phyloP scores from a whole-genome alignment of 2,113 vertebrate species.

The Crypturellus undulatus region DNA sequence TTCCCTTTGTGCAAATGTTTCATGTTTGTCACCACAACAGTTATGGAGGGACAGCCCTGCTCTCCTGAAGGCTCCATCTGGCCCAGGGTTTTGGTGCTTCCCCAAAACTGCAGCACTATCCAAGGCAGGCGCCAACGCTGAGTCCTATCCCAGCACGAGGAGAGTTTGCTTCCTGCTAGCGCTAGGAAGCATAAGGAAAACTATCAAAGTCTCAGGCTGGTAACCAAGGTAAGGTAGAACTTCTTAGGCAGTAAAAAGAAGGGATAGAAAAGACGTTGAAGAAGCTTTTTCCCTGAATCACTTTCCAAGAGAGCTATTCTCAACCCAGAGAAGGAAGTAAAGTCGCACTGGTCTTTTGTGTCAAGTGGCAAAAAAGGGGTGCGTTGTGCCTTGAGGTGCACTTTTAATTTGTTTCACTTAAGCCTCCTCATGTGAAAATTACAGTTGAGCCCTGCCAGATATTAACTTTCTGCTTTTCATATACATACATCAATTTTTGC shows the following conservation, averaged over 20 bases:
- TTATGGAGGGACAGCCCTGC: constrained; percentile 13
- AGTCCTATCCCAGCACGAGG: background rate
- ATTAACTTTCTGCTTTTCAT: constrained; percentile 32
- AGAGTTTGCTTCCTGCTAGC: background rate
- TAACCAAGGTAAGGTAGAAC: background rate
- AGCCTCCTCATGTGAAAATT: constrained; percentile 52
- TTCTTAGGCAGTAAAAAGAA: background rate
- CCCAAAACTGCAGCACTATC: background rate
- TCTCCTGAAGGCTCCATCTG: background rate
- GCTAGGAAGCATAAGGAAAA: background rate
- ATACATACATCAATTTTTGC: background rate
- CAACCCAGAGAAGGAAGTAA: background rate
- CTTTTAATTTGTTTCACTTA: constrained; percentile 61
- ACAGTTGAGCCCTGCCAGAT: constrained; percentile 35
- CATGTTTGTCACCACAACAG: constrained; percentile 41
- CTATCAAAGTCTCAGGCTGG: background rate
- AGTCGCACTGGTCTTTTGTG: background rate
- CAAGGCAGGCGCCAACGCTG: background rate
- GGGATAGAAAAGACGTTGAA: background rate
- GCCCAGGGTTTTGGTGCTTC: background rate
- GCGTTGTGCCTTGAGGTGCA: background rate
- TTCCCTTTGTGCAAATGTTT: constrained; percentile 58
- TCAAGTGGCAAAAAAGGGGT: background rate
- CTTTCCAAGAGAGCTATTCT: background rate
- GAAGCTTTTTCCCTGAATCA: background rate